phyloP scores from a whole-genome alignment of 2,113 vertebrate genomes.

The Apus apus region DNA sequence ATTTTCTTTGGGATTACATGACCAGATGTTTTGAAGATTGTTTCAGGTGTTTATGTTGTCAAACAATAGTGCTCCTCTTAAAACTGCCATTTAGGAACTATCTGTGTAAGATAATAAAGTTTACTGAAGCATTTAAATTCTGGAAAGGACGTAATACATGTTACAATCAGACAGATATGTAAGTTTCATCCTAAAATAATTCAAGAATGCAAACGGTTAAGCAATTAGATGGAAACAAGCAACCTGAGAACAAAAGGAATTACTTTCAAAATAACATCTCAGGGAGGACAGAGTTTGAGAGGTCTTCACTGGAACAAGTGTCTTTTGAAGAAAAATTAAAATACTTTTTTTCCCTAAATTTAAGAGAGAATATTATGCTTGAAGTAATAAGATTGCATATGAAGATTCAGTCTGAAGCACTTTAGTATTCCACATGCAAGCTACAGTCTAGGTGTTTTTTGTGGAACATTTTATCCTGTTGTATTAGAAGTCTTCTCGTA shows the following conservation, averaged over 20 bases:
- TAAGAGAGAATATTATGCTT: not conserved
- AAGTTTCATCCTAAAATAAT: not conserved
- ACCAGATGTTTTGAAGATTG: conserved; percentile 85
- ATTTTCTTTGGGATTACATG: conserved; percentile 98
- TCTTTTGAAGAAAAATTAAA: not conserved
- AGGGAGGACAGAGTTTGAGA: not conserved
- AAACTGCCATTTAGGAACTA: not conserved
- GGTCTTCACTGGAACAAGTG: not conserved
- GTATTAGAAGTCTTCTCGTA: not conserved
- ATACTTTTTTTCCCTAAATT: not conserved
- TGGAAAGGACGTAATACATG: not conserved
- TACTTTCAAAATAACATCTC: not conserved
- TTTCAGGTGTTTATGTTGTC: conserved; percentile 81
- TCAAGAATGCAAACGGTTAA: not conserved
- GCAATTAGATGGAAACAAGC: not conserved
- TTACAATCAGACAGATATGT: not conserved
- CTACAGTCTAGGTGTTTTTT: not conserved
- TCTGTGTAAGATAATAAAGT: not conserved
- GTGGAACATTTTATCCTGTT: not conserved
- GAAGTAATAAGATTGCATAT: not conserved
- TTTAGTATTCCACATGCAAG: not conserved
- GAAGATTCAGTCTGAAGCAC: not conserved
- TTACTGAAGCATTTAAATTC: not conserved
- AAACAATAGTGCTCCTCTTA: not conserved
- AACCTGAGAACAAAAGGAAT: not conserved